Base-by-base conservation (phyloP, 37 sponge, comb jelly and placozoan species). In the Chondrosia reniformis region DNA sequence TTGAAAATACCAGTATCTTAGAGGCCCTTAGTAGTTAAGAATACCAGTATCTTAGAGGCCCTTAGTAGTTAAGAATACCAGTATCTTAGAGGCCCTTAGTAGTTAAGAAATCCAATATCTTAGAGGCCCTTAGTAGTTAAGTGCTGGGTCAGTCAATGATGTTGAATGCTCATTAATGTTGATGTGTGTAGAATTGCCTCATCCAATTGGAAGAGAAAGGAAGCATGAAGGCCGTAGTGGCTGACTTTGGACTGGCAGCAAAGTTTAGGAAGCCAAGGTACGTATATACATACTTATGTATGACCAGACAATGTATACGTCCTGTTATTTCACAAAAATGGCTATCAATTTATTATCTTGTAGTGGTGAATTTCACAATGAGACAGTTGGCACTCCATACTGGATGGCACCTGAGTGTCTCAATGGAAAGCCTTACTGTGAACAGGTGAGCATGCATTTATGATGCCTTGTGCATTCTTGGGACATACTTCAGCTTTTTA, bases 171-270 rank as follows among this genome's bases (percentile, higher is more conserved):
- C n/a, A n/a, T n/a, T n/a, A n/a, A n/a, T n/a, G n/a, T 28, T 56
- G 58, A 12, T 49, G n/a, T 33, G 28, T 64, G 12, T 55, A 94
- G 94, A 94, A 94, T 52, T 94, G 94, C 46, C 75, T 94, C 45
- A 83, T 94, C 37, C 82, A 89, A 75, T 72, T 57, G 13, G 44
- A 81, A 22, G 19, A 33, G 0, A 58, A 76, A 63, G 92, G 89
- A 21, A 36, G 3, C 0, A 12, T 91, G 33, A 69, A 34, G 8
- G 83, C 85, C 7, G 83, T 96, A 5, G 97, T 96, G 25, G 97
- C 97, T 56, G 97, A 96, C 77, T 96, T 96, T 85, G 97, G 97
- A 37, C 74, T 96, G 31, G 97, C 97, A 46, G 95, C 95, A 24
- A 78, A 87, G 59, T 86, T 94, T 55, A 83, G 86, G 45, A 81